Evolutionary conservation across 2,888 invertebrate species (phyloP), one percentile per base, ranked within the genome.

Genomic region (Emmelina monodactyla): DNA sequence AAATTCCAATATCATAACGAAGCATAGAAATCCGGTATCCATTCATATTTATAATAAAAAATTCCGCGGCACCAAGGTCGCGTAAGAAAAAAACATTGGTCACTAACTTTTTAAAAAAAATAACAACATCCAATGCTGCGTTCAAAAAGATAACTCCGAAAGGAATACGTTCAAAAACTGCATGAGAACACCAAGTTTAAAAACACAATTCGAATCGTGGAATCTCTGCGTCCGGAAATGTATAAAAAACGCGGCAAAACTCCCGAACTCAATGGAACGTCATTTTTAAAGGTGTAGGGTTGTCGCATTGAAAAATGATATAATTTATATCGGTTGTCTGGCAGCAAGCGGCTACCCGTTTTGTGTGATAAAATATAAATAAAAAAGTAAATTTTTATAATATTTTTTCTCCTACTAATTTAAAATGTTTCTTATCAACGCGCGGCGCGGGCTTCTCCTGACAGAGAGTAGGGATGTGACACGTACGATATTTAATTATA

Each of bases 371-470:
- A 75, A 75, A 72, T 72, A 73, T 62, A 78, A 75, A 72, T 68
- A 73, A 76, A 69, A 64, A 14, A 62, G 68, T 61, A 59, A 66
- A 63, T 60, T 65, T 61, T 62, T 64, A 65, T 61, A 63, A 68
- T 62, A 64, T 72, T 75, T 75, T 70, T 70, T 69, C 63, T 64
- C 58, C 71, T 68, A 78, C 78, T 78, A 78, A 79, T 79, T 79
- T 78, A 75, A 73, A 78, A 79, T 76, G 78, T 78, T 78, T 66
- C 76, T 76, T 79, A 79, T 79, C 79, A 79, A 72, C 78, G 73
- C 66, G 67, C 72, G 71, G 70, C 51, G 58, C 64, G 70, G n/a
- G n/a, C 9, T 25, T 25, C n/a, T 25, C n/a, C 9, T n/a, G 63
- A 76, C 75, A 73, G 73, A 75, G 46, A 38, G 38, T 62, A 67